These are phyloP conservation scores for Struthio camelus DNA, from an alignment of 2,113 vertebrate genomes.

Conservation along the genomic window DNA sequence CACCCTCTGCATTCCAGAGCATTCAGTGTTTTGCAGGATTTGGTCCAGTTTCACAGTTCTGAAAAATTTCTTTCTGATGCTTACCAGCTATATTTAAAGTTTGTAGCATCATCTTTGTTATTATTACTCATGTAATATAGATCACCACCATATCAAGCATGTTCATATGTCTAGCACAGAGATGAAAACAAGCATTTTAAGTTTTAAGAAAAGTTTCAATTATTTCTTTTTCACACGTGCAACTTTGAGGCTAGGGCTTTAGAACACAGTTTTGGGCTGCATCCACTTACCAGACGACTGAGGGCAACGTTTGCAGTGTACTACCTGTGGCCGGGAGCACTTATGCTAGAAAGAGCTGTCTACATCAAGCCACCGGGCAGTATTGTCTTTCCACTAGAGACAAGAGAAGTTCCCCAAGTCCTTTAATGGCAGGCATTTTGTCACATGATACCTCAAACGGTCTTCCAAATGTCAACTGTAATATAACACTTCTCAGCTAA, in stretches of 20 bases:
- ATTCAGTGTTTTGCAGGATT: not conserved
- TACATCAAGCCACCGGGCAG: not conserved
- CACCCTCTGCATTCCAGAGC: not conserved
- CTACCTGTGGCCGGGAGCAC: not conserved
- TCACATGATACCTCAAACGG: conserved; percentile 2
- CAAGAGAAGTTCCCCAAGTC: not conserved
- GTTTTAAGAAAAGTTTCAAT: not conserved
- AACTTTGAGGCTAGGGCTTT: not conserved
- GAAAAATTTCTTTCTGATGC: not conserved
- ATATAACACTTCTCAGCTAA: conserved; percentile 43
- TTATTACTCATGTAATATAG: not conserved
- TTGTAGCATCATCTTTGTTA: not conserved
- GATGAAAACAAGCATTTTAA: not conserved
- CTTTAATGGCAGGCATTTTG: not conserved
- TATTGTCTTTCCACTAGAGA: not conserved
- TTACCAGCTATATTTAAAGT: not conserved
- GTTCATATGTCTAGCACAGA: not conserved
- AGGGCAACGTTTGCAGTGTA: not conserved
- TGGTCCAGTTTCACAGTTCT: not conserved
- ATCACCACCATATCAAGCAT: not conserved
- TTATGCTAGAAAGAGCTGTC: not conserved
- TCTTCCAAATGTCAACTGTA: conserved; percentile 52
- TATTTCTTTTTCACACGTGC: not conserved
- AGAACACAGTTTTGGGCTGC: not conserved
- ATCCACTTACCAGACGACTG: not conserved